These are phyloP conservation scores for Ochotona curzoniae DNA, from an alignment of 2,113 vertebrate species.

Conservation along the genomic window DNA sequence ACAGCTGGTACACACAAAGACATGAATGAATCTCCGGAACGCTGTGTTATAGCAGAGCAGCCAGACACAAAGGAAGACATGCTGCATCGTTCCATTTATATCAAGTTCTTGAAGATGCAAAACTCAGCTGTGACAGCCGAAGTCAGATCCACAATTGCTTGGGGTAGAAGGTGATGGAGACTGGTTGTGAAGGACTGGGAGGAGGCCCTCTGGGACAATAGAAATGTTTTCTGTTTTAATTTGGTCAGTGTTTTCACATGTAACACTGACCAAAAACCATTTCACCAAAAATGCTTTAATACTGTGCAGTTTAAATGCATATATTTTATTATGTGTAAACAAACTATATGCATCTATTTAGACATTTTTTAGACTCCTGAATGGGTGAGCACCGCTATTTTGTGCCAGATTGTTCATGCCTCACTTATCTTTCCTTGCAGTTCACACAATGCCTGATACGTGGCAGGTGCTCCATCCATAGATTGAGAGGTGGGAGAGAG, in stretches of 20 bases:
- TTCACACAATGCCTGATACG: background rate
- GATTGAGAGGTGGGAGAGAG: background rate
- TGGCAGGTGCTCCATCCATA: fast-evolving
- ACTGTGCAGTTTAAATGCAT: background rate
- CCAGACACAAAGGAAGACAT: background rate
- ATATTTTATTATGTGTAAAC: background rate
- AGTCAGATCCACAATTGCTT: background rate
- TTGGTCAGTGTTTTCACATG: background rate
- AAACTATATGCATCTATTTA: background rate
- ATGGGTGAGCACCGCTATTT: background rate
- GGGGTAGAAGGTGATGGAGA: background rate
- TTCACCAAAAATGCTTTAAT: background rate
- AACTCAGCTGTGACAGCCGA: background rate
- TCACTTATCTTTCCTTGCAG: background rate
- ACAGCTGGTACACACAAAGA: background rate
- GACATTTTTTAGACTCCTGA: background rate
- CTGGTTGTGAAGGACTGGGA: fast-evolving
- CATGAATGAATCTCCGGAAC: background rate
- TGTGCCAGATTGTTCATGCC: background rate
- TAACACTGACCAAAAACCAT: too few relatives aligned
- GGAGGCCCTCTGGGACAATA: background rate
- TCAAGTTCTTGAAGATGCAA: background rate
- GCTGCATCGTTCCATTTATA: background rate
- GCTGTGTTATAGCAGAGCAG: background rate
- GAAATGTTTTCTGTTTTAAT: background rate